These are phyloP conservation scores for Aleiodes leptofemur DNA, from an alignment of 2,888 invertebrate species.

Conservation along the genomic window DNA sequence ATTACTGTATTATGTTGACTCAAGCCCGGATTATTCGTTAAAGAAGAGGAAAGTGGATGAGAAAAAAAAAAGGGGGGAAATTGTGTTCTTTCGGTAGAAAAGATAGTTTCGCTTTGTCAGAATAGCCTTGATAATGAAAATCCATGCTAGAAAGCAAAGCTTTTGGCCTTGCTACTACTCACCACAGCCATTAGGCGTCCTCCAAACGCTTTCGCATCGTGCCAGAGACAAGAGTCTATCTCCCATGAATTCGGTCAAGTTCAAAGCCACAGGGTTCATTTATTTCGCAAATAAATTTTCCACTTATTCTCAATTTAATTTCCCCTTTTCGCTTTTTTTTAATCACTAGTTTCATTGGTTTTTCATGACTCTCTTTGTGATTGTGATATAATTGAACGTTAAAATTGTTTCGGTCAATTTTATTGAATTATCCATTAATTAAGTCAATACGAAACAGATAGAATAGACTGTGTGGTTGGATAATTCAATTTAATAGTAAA, in stretches of 20 bases:
- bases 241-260: constrained; percentile 57
- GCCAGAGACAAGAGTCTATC: constrained; percentile 19
- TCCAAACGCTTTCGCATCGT: constrained; percentile 27
- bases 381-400: neutral
- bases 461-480: neutral
- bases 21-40: constrained; percentile 3
- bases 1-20: constrained; percentile 16
- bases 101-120: neutral
- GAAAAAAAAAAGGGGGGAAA: neutral
- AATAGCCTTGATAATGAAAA: constrained; percentile 55
- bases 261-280: constrained; percentile 34
- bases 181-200: constrained; percentile 46
- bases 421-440: neutral
- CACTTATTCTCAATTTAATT: no score
- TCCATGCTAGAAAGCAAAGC: constrained; percentile 52
- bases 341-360: neutral
- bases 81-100: neutral
- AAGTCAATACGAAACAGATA: constrained; percentile 22
- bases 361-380: neutral
- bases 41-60: neutral
- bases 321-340: no score
- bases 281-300: constrained; percentile 2
- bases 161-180: constrained; percentile 42
- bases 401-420: neutral
- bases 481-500: constrained; percentile 22